These are phyloP conservation scores for Choristoneura fumiferana DNA, from an alignment of 1,140 invertebrate species.

Conservation along the genomic window DNA sequence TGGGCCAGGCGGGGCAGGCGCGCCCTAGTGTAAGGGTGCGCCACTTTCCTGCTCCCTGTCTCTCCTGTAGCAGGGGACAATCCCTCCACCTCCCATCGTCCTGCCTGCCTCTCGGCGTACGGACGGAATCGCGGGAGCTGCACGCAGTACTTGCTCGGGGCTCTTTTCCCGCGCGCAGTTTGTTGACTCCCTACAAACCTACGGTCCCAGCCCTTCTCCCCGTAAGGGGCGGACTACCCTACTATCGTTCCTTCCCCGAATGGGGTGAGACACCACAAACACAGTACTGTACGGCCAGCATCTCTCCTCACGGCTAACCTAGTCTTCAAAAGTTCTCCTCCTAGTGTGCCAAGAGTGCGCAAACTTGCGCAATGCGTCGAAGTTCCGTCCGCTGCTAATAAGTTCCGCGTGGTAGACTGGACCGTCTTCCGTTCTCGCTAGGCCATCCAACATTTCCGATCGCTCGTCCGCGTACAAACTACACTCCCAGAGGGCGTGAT, in stretches of 20 bases:
- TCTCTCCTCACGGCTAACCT: background rate
- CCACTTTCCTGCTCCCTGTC: no score
- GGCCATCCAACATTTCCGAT: constrained; percentile 2
- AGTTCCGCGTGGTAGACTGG: background rate
- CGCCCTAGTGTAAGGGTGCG: no score
- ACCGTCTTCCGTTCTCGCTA: background rate
- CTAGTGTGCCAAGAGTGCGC: constrained; percentile 5
- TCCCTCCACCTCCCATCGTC: constrained; percentile 11
- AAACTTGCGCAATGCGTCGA: background rate
- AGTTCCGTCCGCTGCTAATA: background rate
- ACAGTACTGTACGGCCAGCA: background rate
- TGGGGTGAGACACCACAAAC: background rate
- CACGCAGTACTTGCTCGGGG: background rate
- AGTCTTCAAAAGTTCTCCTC: background rate
- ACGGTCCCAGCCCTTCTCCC: background rate
- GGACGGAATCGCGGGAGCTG: constrained; percentile 6
- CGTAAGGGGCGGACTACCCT: background rate
- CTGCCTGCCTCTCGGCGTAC: constrained; percentile 1
- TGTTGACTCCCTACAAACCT: background rate
- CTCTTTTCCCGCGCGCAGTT: background rate
- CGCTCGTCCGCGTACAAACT: constrained; percentile 15
- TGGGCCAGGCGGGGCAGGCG: no score
- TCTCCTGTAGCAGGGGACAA: no score
- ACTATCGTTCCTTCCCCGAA: background rate
- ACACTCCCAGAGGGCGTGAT: constrained; percentile 23